Conservation (phyloP, 2,113 vertebrate genomes). For the Gymnogyps californianus region DNA sequence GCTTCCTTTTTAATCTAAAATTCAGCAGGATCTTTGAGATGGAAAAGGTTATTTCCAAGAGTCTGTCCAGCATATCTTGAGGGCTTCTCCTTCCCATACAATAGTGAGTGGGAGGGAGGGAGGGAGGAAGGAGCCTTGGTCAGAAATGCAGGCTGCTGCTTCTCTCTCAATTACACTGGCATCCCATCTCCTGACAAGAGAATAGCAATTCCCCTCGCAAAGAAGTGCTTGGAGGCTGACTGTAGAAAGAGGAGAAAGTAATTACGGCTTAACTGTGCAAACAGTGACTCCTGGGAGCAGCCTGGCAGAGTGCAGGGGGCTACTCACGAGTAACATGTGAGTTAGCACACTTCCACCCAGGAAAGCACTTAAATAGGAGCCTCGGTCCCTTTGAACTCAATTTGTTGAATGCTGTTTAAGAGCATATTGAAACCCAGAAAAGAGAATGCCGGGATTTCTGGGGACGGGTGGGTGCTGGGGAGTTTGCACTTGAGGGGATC, state of each 20-base stretch:
- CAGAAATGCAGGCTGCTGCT: not conserved
- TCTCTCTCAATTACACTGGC: constrained; percentile 27
- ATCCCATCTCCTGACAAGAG: constrained; percentile 34
- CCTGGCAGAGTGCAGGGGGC: not conserved
- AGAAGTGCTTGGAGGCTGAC: constrained; percentile 1
- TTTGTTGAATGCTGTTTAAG: not conserved
- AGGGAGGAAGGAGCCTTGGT: not conserved
- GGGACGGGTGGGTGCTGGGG: not conserved
- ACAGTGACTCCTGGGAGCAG: not conserved
- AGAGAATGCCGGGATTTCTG: not conserved
- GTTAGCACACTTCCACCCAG: not conserved
- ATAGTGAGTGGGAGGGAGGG: not conserved
- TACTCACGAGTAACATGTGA: not conserved
- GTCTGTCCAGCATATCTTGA: constrained; percentile 56
- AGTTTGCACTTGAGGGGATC: accelerated
- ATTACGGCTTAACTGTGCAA: constrained; percentile 40
- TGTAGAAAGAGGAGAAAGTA: constrained; percentile 25
- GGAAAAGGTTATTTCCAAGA: constrained; percentile 64
- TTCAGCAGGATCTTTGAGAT: constrained; percentile 58
- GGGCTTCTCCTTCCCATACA: constrained; percentile 44
- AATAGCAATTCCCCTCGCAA: constrained; percentile 23
- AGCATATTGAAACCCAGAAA: not conserved
- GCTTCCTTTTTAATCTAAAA: constrained; percentile 71
- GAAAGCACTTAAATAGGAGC: not conserved
- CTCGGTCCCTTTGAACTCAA: not conserved